Conservation (phyloP, 2,113 vertebrate genomes). For the Alethe diademata region DNA sequence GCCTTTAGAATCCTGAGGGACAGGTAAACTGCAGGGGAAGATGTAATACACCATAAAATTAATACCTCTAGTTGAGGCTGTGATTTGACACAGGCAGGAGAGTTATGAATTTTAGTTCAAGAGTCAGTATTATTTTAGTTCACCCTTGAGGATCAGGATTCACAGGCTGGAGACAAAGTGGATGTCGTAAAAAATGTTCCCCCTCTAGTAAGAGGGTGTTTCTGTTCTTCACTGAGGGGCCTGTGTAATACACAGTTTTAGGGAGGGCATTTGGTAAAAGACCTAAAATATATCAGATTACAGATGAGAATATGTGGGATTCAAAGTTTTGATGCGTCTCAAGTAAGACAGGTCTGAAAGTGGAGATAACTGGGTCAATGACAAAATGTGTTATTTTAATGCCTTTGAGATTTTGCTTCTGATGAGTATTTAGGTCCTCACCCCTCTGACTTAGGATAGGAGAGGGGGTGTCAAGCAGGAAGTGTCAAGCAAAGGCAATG, state of each 20-base stretch:
- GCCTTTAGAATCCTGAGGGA: conserved; percentile 12
- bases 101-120: conserved; percentile 54
- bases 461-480: not conserved
- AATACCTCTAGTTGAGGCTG: not conserved
- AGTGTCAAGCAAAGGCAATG: not conserved
- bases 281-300: conserved; percentile 38
- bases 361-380: not conserved
- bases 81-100: conserved; percentile 48
- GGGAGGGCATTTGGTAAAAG: not conserved
- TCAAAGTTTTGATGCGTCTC: conserved; percentile 2
- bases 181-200: conserved; percentile 10
- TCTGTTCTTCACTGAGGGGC: not conserved
- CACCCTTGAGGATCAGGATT: conserved; percentile 37
- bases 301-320: conserved; percentile 49
- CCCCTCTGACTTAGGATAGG: not conserved
- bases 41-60: conserved; percentile 1
- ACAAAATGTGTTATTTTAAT: conserved; percentile 4
- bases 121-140: conserved; percentile 25
- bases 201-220: not conserved
- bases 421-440: not conserved
- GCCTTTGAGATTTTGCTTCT: not conserved
- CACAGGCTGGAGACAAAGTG: conserved; percentile 14
- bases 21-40: conserved; percentile 15
- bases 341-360: conserved; percentile 28
- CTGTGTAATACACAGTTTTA: not conserved